A percentile compares a stretch with the other conserved stretches of the same genome.
Conservation (phyloP, 1,140 invertebrate species). For the Saccostrea glomerata region DNA sequence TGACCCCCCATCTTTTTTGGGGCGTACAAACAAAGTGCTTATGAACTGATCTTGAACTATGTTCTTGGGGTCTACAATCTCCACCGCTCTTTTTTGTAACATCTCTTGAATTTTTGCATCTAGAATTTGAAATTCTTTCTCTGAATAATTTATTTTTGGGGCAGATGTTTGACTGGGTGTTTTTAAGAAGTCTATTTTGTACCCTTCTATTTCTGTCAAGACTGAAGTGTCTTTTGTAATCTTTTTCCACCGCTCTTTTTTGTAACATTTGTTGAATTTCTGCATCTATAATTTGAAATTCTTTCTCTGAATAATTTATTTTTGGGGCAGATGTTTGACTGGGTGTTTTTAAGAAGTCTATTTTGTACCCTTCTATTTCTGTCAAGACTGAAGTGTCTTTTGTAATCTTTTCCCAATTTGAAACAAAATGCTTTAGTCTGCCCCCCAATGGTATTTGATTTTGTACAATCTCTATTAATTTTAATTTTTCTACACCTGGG, state of each 20-base stretch:
- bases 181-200: constrained; percentile 27
- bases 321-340: background rate
- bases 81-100: constrained; percentile 1
- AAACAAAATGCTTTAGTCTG: background rate
- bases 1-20: constrained; percentile 43
- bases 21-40: constrained; percentile 31
- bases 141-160: constrained; percentile 19
- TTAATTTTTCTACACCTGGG: background rate
- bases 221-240: constrained; percentile 7
- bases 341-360: constrained; percentile 1
- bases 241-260: constrained; percentile 26
- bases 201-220: background rate
- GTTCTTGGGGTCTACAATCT: too few relatives aligned
- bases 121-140: constrained; percentile 29
- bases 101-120: constrained; percentile 34
- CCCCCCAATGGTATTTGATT: constrained; percentile 30
- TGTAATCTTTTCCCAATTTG: constrained; percentile 16
- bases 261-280: constrained; percentile 34
- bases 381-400: too few relatives aligned
- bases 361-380: constrained; percentile 1
- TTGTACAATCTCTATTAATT: constrained; percentile 22
- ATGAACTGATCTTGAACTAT: constrained; percentile 32
- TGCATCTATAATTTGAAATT: constrained; percentile 8
- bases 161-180: background rate
- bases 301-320: constrained; percentile 38